Percentiles rank a stretch among this genome's conserved stretches.
phyloP scores from a whole-genome alignment of 1,140 invertebrate species.

The Triops cancriformis region DNA sequence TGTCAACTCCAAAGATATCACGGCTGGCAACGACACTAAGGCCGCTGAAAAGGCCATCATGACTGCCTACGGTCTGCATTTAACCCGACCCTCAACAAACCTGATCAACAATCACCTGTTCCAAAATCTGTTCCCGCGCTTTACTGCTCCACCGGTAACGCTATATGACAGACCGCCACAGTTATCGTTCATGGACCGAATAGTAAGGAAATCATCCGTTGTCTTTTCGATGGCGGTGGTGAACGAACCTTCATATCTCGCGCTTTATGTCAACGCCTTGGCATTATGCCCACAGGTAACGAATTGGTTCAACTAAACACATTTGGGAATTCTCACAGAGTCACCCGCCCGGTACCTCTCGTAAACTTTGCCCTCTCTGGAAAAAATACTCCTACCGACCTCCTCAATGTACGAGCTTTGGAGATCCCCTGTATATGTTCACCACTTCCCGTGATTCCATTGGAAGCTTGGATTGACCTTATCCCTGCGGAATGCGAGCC shows the following conservation, averaged over 20 bases:
- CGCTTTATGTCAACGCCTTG: neutral
- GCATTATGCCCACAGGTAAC: neutral
- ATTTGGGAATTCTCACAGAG: neutral
- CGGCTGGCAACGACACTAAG: conserved; percentile 80
- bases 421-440: neutral
- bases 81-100: no score
- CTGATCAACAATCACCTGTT: no score
- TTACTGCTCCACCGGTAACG: neutral
- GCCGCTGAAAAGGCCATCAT: conserved; percentile 96
- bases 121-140: neutral
- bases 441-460: neutral
- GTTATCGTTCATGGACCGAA: neutral
- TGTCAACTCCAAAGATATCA: conserved; percentile 36
- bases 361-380: neutral
- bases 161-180: neutral
- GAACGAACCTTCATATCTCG: neutral
- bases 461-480: neutral
- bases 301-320: neutral
- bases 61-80: no score
- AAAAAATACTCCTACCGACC: neutral
- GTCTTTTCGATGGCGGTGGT: neutral
- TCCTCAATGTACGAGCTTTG: neutral
- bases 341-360: neutral
- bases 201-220: neutral
- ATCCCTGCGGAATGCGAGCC: neutral